phyloP scores from a whole-genome alignment of 2,113 vertebrate species.

The Pelodiscus sinensis region DNA sequence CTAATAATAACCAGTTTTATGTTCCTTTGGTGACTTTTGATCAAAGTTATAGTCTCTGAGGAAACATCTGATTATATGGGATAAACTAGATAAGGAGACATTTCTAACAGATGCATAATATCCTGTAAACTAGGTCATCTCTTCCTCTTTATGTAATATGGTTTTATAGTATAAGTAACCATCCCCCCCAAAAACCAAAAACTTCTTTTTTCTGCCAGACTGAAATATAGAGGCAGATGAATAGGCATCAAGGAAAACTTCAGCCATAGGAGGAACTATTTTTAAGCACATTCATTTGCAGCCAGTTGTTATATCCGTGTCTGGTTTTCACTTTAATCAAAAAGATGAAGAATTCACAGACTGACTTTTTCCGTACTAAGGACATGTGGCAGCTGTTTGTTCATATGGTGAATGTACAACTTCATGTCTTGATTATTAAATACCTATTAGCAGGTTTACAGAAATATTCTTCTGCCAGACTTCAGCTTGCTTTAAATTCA shows the following conservation, averaged over 20 bases:
- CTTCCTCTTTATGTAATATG: conserved; percentile 40
- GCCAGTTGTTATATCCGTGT: conserved; percentile 54
- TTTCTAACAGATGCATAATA: conserved; percentile 39
- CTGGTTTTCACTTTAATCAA: conserved; percentile 52
- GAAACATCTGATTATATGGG: conserved; percentile 37
- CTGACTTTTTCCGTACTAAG: conserved; percentile 43
- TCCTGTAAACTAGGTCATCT: conserved; percentile 64
- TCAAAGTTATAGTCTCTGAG: conserved; percentile 29
- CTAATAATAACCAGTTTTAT: conserved; percentile 9
- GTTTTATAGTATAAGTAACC: not conserved
- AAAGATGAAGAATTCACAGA: conserved; percentile 44
- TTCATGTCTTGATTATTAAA: conserved; percentile 56
- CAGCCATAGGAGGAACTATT: conserved; percentile 21
- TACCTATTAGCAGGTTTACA: conserved; percentile 58
- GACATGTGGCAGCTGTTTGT: conserved; percentile 56
- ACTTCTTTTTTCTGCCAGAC: conserved; percentile 40
- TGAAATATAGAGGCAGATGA: conserved; percentile 52
- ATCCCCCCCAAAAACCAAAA: conserved; percentile 7
- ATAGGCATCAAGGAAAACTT: conserved; percentile 38
- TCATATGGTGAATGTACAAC: conserved; percentile 52
- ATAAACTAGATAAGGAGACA: conserved; percentile 38
- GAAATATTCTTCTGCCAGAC: conserved; percentile 54
- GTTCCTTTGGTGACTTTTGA: conserved; percentile 28
- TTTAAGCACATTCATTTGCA: conserved; percentile 63
- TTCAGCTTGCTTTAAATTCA: conserved; percentile 66